Conservation (phyloP, 2,797 vertebrate species). For the Halcyon leucocephala region DNA sequence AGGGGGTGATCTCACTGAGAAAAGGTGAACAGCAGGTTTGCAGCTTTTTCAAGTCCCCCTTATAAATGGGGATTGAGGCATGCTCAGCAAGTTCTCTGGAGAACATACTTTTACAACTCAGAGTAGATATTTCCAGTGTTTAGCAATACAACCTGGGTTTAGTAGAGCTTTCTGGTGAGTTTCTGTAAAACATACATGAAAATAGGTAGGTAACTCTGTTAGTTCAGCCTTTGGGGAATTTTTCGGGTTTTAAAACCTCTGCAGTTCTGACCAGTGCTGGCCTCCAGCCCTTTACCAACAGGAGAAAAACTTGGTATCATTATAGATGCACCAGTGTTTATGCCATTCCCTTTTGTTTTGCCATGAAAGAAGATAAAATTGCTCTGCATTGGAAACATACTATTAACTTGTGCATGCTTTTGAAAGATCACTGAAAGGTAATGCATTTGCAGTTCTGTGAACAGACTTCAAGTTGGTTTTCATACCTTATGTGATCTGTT, state of each 20-base stretch:
- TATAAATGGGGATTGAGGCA: not conserved
- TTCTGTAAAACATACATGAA: not conserved
- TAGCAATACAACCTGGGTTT: not conserved
- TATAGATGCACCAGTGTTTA: not conserved
- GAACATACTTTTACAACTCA: not conserved
- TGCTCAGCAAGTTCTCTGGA: not conserved
- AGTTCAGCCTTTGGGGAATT: not conserved
- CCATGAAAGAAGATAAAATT: not conserved
- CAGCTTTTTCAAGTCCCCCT: not conserved
- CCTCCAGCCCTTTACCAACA: not conserved
- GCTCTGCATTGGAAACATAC: not conserved
- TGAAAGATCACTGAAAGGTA: not conserved
- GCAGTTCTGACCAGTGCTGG: not conserved
- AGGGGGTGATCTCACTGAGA: not conserved
- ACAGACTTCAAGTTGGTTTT: not conserved
- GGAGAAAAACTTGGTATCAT: not conserved
- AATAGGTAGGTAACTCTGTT: not conserved
- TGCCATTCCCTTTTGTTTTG: not conserved
- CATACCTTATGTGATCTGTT: not conserved
- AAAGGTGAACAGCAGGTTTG: not conserved
- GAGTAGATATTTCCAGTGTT: not conserved
- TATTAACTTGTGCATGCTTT: not conserved
- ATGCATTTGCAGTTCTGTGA: not conserved
- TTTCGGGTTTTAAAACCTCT: not conserved
- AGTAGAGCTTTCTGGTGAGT: not conserved